Base-by-base conservation (phyloP, 1,140 invertebrate species). In the Octopus bimaculoides region DNA sequence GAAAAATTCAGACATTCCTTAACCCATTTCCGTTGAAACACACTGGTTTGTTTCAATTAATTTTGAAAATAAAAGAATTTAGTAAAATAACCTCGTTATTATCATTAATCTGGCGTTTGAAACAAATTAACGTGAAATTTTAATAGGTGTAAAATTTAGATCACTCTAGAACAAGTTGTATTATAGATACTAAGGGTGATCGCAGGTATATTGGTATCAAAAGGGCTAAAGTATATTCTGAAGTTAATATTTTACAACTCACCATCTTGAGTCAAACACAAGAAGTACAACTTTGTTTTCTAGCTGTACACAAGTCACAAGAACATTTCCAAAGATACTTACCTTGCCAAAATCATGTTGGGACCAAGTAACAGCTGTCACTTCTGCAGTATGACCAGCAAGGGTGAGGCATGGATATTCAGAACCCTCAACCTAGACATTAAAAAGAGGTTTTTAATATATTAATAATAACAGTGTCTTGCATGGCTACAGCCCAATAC, bases 321-420 rank as follows among this genome's bases (percentile, higher is more conserved):
- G 12, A 12, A 61, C 6, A 77, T 52, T 77, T 4, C 73, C 41
- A 77, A 56, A 17, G 2, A 41, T 41, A 41, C 78, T 82, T 86
- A 92, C 92, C 86, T 92, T 92, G 52, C 89, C 86, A 82, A 91
- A 87, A 75, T 91, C 90, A 61, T 85, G 81, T 52, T 82, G 88
- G 81, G 93, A 93, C 96, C 95, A 96, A 0, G 94, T 93, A 5
- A 96, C 94, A 86, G 94, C 94, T 2, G 95, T 95, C 0, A 96
- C 95, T 91, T 97, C 95, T 7, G 93, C 94, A 17, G 91, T 91
- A 86, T 97, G 95, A 0, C 95, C 95, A 5, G 89, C 90, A 0
- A 96, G 90, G 79, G 92, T 92, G 54, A 53, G 78, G 9, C 6
- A 54, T 66, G 12, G n/a, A 78, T 52, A 20, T 52, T 73, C 41